Evolutionary conservation across 2,888 invertebrate species (phyloP), one percentile per base, ranked within the genome.

Genomic region (Caenorhabditis wallacei): DNA sequence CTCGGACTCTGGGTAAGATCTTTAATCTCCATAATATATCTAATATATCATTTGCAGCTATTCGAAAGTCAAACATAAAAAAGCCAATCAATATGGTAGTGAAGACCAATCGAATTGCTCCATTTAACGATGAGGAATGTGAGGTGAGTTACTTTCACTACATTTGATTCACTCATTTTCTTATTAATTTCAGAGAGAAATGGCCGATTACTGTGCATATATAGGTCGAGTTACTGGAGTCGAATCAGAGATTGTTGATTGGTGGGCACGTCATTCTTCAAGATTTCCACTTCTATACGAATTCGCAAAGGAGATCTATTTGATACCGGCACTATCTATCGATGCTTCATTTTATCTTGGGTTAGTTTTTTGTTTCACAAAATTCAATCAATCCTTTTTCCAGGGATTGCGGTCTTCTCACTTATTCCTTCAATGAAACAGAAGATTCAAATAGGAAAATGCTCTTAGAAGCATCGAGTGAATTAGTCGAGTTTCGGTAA

Each of bases 311-410:
- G 76, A 76, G 43, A 59, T 76, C 8, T 57, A 61, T 30, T 51
- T 35, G 26, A 76, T 69, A 22, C 76, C 76, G 8, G 76, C 68
- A 8, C 69, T 61, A 26, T 59, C 69, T 13, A 48, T 76, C 18
- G 59, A 76, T 51, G 76, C 76, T 5, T 7, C 59, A 2, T 61
- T 22, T 51, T 76, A 76, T 26, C 51, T 76, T 11, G 76, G 75
- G 74, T 74, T 13, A 3, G 16, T 26, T 40, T 24, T n/a, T 18
- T 1, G 11, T 26, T 26, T 40, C 10, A 7, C 13, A 61, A n/a
- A n/a, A n/a, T n/a, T n/a, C n/a, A n/a, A n/a, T n/a, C n/a, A n/a
- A n/a, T n/a, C n/a, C n/a, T n/a, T n/a, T n/a, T n/a, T 74, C n/a
- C 56, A 74, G 74, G 18, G 76, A 76, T 2, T 69, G 54, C 24